Evolutionary conservation across 2,888 invertebrate species (phyloP), one percentile per base, ranked within the genome.

Genomic region (Ceramica pisi): DNA sequence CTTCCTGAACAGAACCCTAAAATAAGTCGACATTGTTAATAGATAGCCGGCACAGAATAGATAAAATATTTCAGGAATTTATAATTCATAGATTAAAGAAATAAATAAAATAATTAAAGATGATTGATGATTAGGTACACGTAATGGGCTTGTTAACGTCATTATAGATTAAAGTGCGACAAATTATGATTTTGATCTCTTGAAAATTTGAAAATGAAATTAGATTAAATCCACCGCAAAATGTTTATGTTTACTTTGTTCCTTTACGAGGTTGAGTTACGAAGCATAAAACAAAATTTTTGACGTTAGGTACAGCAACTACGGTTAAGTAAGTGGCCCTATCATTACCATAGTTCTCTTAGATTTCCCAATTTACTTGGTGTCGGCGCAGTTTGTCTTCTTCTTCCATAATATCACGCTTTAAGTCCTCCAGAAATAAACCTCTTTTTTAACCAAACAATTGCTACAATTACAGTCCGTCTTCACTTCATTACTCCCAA

Each of bases 11-110:
- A 26, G 57, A 76, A 68, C 69, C 44, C 44, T 46, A 62, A 48
- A 57, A 21, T 38, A 46, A 16, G 16, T 46, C 19, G 12, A 61
- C 7, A 21, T 65, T 21, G n/a, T 64, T 31, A n/a, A 26, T 31
- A 64, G 12, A 50, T 23, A 75, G 23, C n/a, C n/a, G 6, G 38
- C 51, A 50, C 51, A n/a, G 0, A 60, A 35, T 26, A 44, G 31
- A 53, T 67, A n/a, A 21, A 41, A 23, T 61, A 51, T 23, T 23
- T n/a, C 5, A n/a, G 38, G 55, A 65, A 66, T 65, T 19, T 53
- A n/a, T 64, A 59, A 63, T 51, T n/a, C 31, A 6, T 19, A 23
- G 57, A 71, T 75, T 10, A 35, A 12, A 31, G 41, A 26, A 67
- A 55, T 5, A 46, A 23, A 65, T 60, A 31, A 55, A 73, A 61